Evolutionary conservation across 2,888 invertebrate species (phyloP), one percentile per base, ranked within the genome.

Genomic region (Lasioglossum zephyrum): DNA sequence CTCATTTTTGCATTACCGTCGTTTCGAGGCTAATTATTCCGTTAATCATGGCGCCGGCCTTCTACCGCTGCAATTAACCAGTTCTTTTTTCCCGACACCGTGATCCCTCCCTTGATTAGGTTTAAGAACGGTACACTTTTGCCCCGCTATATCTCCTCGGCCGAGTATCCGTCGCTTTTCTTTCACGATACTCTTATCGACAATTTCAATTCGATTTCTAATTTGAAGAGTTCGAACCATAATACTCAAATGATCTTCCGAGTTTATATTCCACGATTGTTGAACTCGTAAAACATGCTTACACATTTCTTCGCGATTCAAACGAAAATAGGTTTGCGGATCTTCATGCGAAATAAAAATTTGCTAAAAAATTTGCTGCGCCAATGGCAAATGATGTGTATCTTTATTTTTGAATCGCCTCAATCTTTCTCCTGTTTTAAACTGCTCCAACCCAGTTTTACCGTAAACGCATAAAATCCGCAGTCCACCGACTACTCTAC

Each of bases 11-110:
- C 31, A 49, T 49, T 49, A 47, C 66, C 36, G 69, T 49, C 26
- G 77, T 39, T 53, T 70, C 36, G 26, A 69, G n/a, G 77, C 36
- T 77, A 69, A 77, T 69, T 69, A 18, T 36, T 69, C 18, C 41
- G 26, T 26, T 72, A 72, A 76, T 47, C 66, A 66, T 36, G 66
- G 36, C 66, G 66, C 66, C 18, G 66, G 66, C 31, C 36, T 66
- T 66, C 66, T 18, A 60, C 39, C 26, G 31, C 36, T 36, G 31
- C 36, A 66, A 66, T 66, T 66, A 36, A 66, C 66, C 36, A 31
- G 31, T 8, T 18, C 4, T 66, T 66, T 66, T 66, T 66, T 13
- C 4, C 16, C 66, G 18, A 31, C 66, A 18, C 66, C 18, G 36
- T 66, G 66, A 31, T 31, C 31, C 66, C 18, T 66, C 36, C 66